Conservation (phyloP, 2,888 invertebrate species). For the Monoplex corrugatus region DNA sequence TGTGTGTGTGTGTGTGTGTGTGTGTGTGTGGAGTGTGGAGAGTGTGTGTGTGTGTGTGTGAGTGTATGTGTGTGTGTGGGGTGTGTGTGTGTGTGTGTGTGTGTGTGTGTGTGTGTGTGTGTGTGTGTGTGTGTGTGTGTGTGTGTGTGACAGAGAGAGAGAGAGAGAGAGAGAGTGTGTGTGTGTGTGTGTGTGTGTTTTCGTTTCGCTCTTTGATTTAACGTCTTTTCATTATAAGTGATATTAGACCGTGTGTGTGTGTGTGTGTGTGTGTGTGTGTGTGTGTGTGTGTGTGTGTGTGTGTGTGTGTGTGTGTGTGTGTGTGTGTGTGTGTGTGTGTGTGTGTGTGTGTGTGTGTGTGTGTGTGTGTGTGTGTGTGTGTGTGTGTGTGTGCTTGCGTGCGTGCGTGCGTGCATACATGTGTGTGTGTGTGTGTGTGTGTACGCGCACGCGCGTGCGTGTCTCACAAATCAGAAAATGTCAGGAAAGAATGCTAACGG, state of each 20-base stretch:
- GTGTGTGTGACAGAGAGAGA: too few relatives aligned
- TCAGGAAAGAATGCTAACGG: too few relatives aligned
- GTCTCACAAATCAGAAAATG: too few relatives aligned
- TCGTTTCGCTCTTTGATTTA: background rate
- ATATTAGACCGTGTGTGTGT: background rate
- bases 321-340: background rate
- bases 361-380: conserved; percentile 40
- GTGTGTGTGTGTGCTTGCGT: background rate
- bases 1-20: background rate
- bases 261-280: conserved; percentile 19
- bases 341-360: background rate
- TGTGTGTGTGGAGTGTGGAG: background rate
- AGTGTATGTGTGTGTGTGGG: too few relatives aligned
- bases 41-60: too few relatives aligned
- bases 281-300: conserved; percentile 26
- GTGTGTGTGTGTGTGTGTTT: background rate
- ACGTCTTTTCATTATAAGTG: too few relatives aligned
- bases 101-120: background rate
- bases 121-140: background rate
- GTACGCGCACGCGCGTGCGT: background rate
- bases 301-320: conserved; percentile 32
- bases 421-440: conserved; percentile 17
- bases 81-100: background rate
- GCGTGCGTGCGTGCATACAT: background rate
- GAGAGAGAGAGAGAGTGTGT: background rate